These are phyloP conservation scores for Agapostemon virescens DNA, from an alignment of 2,888 invertebrate genomes.

Conservation along the genomic window DNA sequence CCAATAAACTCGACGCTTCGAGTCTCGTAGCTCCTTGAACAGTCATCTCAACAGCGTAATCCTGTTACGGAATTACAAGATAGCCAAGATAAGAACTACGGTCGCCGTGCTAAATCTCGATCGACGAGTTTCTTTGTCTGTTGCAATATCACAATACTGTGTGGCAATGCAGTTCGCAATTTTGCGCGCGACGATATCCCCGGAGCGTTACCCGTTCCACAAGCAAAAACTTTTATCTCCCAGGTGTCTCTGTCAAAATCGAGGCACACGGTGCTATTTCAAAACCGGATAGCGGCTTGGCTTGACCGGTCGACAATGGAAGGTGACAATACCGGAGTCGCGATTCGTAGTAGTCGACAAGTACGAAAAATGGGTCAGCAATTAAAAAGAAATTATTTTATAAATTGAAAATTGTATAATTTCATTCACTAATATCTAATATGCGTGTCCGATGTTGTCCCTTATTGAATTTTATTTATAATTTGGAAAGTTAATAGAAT, in stretches of 20 bases:
- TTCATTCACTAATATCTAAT: no score
- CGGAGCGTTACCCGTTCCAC: constrained; percentile 5
- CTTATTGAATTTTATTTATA: no score
- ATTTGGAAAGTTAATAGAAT: no score
- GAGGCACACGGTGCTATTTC: constrained; percentile 31
- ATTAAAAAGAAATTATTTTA: no score
- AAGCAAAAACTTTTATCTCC: constrained; percentile 48
- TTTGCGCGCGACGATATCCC: constrained; percentile 50
- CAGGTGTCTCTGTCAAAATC: constrained; percentile 64
- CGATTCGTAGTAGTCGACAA: no score
- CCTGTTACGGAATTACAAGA: constrained; percentile 21
- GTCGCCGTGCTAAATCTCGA: constrained; percentile 55
- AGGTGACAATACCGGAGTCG: constrained; percentile 32
- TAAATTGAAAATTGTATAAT: no score
- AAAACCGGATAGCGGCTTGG: constrained; percentile 26
- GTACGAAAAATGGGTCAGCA: no score
- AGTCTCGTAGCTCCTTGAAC: neutral
- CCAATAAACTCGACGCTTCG: neutral
- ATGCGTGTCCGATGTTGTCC: no score
- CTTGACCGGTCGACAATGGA: constrained; percentile 28
- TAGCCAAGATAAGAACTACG: constrained; percentile 40
- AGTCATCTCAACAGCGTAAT: constrained; percentile 1
- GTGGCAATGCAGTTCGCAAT: constrained; percentile 56
- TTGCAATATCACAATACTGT: constrained; percentile 56
- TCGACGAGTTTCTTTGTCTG: constrained; percentile 64